Conservation (phyloP, 2,113 vertebrate genomes). For the Lophotis ruficrista region DNA sequence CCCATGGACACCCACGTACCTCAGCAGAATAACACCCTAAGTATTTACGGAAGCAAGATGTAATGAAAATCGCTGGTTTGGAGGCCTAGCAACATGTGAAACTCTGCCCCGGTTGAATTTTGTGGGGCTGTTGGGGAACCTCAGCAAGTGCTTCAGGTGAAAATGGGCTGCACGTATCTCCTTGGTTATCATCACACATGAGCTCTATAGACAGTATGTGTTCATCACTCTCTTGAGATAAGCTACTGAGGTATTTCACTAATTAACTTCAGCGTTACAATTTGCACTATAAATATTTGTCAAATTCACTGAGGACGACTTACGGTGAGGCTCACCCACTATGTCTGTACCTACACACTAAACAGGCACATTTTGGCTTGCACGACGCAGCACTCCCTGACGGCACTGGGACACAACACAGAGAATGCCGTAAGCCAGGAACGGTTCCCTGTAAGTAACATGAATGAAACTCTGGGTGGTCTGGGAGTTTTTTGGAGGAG, state of each 20-base stretch:
- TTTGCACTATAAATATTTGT: background rate
- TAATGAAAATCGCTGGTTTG: background rate
- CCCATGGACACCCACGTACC: accelerated
- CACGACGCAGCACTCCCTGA: no score
- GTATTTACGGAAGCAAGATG: background rate
- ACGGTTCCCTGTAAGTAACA: no score
- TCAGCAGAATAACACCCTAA: background rate
- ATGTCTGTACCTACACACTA: no score
- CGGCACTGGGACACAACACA: accelerated
- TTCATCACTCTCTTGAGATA: background rate
- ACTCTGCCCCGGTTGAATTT: background rate
- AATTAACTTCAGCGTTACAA: accelerated
- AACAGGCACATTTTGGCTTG: accelerated
- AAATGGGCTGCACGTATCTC: accelerated
- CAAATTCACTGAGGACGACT: background rate
- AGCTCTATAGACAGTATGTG: background rate
- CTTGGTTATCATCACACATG: background rate
- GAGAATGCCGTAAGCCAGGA: background rate
- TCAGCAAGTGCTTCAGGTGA: background rate
- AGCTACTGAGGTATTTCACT: background rate
- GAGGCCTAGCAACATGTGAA: background rate
- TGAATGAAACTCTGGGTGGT: background rate
- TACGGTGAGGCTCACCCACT: accelerated
- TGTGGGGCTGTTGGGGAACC: background rate
- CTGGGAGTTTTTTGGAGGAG: no score